Evolutionary conservation across 2,113 vertebrate species (phyloP), one percentile per base, ranked within the genome.

Genomic region (Aythya baeri): DNA sequence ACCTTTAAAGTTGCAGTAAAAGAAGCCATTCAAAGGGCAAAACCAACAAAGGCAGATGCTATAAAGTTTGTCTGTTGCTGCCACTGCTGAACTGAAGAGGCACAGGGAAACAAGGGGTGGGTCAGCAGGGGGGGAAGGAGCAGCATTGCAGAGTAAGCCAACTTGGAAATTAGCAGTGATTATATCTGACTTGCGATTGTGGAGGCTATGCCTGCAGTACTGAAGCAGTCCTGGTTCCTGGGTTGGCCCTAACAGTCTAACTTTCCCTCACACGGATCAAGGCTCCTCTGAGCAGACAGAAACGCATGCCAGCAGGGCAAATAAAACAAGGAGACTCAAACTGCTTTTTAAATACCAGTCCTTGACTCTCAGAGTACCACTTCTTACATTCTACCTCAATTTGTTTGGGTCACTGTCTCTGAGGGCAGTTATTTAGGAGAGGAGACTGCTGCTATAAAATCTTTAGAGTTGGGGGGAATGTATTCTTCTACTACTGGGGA

Each of bases 1-100:
- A 70, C 88, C 31, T 66, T 84, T 57, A 44, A 93, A 65, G 12
- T 17, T 83, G 44, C 25, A 6, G 26, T 83, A 66, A 79, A 94
- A 85, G 75, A 89, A 89, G 41, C 38, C 67, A 62, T 46, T 77
- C 79, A 44, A 63, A 83, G 29, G 54, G 71, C 59, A 79, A 94
- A 89, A 36, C 4, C 57, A 72, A 44, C 27, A 91, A 89, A 89
- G 26, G 82, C 74, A 91, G 72, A 36, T 66, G 67, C 59, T 73
- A 21, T 80, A 22, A 73, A 80, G 11, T 54, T 59, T 5, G 82
- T 72, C n/a, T 85, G 0, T 68, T 93, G 78, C 71, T 85, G 32
- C 79, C 72, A 58, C 38, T 49, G 43, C 78, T 76, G 46, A 5
- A 2, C 6, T 89, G 62, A 79, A 79, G 71, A 87, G 44, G 43